Percentiles rank a stretch among this genome's conserved stretches.
These are phyloP conservation scores for Gymnobelideus leadbeateri DNA, from an alignment of 2,113 vertebrate species.

Conservation along the genomic window DNA sequence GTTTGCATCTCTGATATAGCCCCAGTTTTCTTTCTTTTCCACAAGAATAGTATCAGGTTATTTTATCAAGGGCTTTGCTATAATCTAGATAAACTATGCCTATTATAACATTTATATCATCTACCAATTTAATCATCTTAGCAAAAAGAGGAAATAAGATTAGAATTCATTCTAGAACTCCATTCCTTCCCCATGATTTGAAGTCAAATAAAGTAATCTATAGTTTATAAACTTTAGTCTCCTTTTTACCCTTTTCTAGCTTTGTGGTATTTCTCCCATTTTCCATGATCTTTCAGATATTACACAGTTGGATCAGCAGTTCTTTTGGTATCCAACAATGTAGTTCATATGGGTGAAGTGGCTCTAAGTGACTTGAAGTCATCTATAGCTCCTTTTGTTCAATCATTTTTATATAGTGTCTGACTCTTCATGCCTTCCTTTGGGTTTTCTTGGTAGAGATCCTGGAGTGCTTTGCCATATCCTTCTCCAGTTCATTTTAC, in stretches of 20 bases:
- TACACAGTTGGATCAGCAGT: background rate
- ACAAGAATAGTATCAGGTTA: background rate
- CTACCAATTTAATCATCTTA: background rate
- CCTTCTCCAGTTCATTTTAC: too few relatives aligned
- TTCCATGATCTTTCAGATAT: background rate
- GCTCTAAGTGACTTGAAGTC: background rate
- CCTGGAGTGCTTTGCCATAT: too few relatives aligned
- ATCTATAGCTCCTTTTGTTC: background rate
- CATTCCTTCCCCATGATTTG: background rate
- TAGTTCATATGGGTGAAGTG: background rate
- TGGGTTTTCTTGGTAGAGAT: too few relatives aligned
- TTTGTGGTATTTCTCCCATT: background rate
- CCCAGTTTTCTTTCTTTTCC: background rate
- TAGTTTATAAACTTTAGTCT: background rate
- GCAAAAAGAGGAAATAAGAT: background rate
- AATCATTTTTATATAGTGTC: too few relatives aligned
- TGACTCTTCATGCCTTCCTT: too few relatives aligned
- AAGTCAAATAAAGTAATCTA: background rate
- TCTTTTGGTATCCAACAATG: background rate
- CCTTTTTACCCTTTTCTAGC: background rate
- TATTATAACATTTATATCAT: background rate
- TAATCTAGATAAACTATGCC: background rate
- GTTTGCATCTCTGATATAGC: background rate
- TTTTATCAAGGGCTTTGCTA: background rate
- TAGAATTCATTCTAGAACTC: background rate